These are phyloP conservation scores for Ammospiza caudacuta DNA, from an alignment of 2,113 vertebrate species.

Conservation along the genomic window DNA sequence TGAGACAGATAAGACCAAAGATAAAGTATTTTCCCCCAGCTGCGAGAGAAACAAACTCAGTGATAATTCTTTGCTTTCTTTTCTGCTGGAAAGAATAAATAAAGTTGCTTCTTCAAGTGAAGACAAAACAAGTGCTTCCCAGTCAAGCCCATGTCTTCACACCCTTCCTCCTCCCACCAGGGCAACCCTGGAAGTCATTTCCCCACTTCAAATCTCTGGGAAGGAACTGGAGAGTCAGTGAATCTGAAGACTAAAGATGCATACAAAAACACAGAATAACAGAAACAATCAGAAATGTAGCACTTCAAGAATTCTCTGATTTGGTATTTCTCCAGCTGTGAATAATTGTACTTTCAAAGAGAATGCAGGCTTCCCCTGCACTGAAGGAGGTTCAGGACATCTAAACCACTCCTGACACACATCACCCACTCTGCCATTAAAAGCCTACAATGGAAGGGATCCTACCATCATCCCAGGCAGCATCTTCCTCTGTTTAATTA, in stretches of 20 bases:
- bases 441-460: background rate
- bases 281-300: background rate
- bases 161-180: background rate
- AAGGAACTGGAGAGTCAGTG: background rate
- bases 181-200: background rate
- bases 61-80: background rate
- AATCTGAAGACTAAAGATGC: background rate
- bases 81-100: background rate
- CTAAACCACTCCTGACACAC: background rate
- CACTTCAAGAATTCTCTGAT: background rate
- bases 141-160: background rate
- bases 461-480: background rate
- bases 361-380: background rate
- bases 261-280: background rate
- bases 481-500: background rate
- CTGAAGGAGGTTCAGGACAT: background rate
- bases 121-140: slow-evolving; percentile 11
- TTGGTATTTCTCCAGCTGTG: background rate
- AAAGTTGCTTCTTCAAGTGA: background rate
- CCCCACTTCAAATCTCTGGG: background rate
- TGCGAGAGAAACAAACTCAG: background rate
- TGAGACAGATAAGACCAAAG: background rate
- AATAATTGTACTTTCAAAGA: background rate
- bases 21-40: background rate
- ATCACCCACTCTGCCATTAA: background rate